Evolutionary conservation across 2,113 vertebrate genomes (phyloP), one percentile per base, ranked within the genome.

Genomic region (Callipepla californica): DNA sequence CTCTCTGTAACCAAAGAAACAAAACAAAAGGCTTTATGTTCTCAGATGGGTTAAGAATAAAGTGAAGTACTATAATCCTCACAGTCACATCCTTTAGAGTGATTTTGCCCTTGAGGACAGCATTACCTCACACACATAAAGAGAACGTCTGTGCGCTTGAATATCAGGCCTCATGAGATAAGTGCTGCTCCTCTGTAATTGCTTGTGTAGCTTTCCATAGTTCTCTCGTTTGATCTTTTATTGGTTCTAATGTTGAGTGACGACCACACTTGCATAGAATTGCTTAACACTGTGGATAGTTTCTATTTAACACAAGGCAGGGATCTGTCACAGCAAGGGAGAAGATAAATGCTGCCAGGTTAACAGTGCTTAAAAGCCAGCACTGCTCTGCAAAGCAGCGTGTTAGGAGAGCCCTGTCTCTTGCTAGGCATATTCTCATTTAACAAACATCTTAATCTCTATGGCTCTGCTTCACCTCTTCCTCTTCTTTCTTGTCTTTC

Each of bases 1-100:
- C 69, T 30, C 3, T 0, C 62, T 89, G 34, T 59, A 34, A 55
- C 15, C 30, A 81, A 81, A 93, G 65, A 77, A 77, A 48, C 11
- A 13, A 81, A 94, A 89, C 77, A 92, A 66, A 94, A 85, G 67
- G 13, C 53, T 36, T 75, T 85, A 44, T 93, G 66, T 94, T 87
- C 84, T 79, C 83, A 58, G 47, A 13, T 36, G 45, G 18, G 38
- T 81, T 76, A 65, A 76, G 87, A 94, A 42, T 45, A 80, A 84
- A 78, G 59, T 82, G 87, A 93, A 89, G 63, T 47, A 40, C 80
- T 87, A 0, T 68, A 73, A 86, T 92, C 90, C 83, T 86, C 70
- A 51, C 73, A 92, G 61, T 34, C 83, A 17, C 61, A 75, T 86
- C 47, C 75, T 51, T 90, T 78, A 34, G 53, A 78, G 65, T n/a